Conservation (phyloP, 2,797 vertebrate species). For the Adelosebastes latens region DNA sequence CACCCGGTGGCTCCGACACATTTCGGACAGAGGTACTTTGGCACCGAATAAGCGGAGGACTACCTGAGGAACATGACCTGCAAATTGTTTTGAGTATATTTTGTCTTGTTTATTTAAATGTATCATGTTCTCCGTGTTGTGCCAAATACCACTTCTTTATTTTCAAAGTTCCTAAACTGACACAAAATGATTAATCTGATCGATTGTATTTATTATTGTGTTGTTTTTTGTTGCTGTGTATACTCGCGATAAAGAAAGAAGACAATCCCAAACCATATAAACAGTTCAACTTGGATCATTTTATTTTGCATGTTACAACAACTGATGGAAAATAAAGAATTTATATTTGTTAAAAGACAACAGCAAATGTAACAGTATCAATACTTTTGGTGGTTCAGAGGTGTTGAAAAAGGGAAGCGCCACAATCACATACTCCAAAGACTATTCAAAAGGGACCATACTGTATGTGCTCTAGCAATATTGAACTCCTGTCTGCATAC, state of each 20-base stretch:
- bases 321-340: slow-evolving; percentile 71
- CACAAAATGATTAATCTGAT: not conserved
- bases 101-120: slow-evolving; percentile 52
- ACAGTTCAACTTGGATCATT: slow-evolving; percentile 59
- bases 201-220: slow-evolving; percentile 51
- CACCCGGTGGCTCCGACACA: slow-evolving; percentile 96
- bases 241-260: slow-evolving; percentile 22
- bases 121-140: slow-evolving; percentile 60
- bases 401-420: slow-evolving; percentile 29
- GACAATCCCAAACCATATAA: slow-evolving; percentile 10
- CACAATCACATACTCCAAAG: slow-evolving; percentile 54
- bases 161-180: slow-evolving; percentile 43
- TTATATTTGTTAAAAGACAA: slow-evolving; percentile 75
- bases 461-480: slow-evolving; percentile 23
- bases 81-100: slow-evolving; percentile 34
- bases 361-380: slow-evolving; percentile 35
- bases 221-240: slow-evolving; percentile 40
- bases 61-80: slow-evolving; percentile 54
- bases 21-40: slow-evolving; percentile 98
- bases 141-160: slow-evolving; percentile 56
- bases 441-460: slow-evolving; percentile 35
- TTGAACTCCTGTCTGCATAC: slow-evolving; percentile 22
- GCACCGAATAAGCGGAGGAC: slow-evolving; percentile 86
- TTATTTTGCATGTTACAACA: slow-evolving; percentile 77
- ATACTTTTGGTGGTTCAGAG: slow-evolving; percentile 37